These are phyloP conservation scores for Lates calcarifer DNA, from an alignment of 2,113 vertebrate genomes.

Conservation along the genomic window DNA sequence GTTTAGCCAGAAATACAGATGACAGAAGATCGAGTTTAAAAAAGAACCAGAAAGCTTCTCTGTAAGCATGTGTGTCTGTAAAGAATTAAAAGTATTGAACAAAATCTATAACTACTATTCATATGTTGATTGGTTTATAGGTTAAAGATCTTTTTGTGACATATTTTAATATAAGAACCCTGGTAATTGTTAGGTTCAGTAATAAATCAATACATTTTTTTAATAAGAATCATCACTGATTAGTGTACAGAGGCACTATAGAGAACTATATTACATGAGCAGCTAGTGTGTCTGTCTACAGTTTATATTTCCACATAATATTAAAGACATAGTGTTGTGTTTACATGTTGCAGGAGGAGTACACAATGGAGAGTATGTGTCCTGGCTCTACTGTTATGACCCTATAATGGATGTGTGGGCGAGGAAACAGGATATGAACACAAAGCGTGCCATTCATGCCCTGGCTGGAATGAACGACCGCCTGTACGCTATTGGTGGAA, in stretches of 20 bases:
- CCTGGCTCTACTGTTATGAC: slow-evolving; percentile 99
- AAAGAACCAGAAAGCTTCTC: neutral
- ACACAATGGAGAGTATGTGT: slow-evolving; percentile 98
- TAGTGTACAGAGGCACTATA: neutral
- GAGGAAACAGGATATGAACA: slow-evolving; percentile 99
- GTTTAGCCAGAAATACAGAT: neutral
- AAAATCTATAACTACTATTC: neutral
- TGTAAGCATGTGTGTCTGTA: neutral
- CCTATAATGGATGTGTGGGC: slow-evolving; percentile 99
- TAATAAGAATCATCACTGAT: neutral
- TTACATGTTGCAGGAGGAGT: slow-evolving; percentile 90
- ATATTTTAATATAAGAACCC: neutral
- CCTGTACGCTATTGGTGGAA: slow-evolving; percentile 98
- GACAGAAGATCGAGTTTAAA: neutral
- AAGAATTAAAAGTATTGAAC: neutral
- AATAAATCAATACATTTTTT: neutral
- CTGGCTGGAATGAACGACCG: slow-evolving; percentile 98
- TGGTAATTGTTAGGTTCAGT: neutral
- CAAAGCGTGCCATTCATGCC: slow-evolving; percentile 97
- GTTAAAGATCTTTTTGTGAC: neutral
- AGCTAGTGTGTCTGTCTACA: neutral
- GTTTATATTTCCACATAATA: neutral
- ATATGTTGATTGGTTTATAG: neutral
- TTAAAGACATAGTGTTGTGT: slow-evolving; percentile 21
- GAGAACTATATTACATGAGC: neutral